These are phyloP conservation scores for Gerris lacustris DNA, from an alignment of 2,888 invertebrate species.

Conservation along the genomic window DNA sequence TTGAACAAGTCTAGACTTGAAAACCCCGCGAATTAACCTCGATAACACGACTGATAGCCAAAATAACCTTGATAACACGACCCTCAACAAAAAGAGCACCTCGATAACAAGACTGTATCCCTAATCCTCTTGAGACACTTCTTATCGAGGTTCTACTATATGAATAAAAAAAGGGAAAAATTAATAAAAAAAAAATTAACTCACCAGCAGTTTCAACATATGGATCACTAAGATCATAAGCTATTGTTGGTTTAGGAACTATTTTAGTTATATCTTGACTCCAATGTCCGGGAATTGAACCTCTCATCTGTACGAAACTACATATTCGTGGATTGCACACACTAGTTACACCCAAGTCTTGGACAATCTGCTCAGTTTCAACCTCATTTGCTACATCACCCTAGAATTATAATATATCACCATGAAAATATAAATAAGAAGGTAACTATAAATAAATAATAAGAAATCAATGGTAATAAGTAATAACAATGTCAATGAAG, in stretches of 20 bases:
- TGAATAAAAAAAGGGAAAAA: neutral
- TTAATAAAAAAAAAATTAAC: neutral
- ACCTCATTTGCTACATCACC: slow-evolving; percentile 98
- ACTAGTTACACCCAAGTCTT: slow-evolving; percentile 69
- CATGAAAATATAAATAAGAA: too few relatives aligned
- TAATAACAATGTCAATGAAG: too few relatives aligned
- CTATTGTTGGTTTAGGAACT: slow-evolving; percentile 94
- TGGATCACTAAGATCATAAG: slow-evolving; percentile 75
- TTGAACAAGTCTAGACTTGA: too few relatives aligned
- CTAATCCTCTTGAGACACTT: too few relatives aligned
- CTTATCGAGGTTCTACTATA: neutral
- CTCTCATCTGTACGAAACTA: slow-evolving; percentile 93
- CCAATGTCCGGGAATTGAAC: slow-evolving; percentile 94
- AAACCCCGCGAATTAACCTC: too few relatives aligned
- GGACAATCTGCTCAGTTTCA: slow-evolving; percentile 91
- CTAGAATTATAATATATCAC: slow-evolving; percentile 33
- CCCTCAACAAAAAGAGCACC: too few relatives aligned
- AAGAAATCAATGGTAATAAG: too few relatives aligned
- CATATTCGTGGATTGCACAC: slow-evolving; percentile 57
- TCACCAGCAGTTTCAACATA: slow-evolving; percentile 68
- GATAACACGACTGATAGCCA: too few relatives aligned
- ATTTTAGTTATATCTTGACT: slow-evolving; percentile 95
- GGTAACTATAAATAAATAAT: too few relatives aligned
- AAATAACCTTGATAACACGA: too few relatives aligned
- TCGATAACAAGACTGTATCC: too few relatives aligned